Percentiles rank a stretch among this genome's conserved stretches.
phyloP scores from a whole-genome alignment of 2,113 vertebrate genomes.

The Hemiscyllium ocellatum region DNA sequence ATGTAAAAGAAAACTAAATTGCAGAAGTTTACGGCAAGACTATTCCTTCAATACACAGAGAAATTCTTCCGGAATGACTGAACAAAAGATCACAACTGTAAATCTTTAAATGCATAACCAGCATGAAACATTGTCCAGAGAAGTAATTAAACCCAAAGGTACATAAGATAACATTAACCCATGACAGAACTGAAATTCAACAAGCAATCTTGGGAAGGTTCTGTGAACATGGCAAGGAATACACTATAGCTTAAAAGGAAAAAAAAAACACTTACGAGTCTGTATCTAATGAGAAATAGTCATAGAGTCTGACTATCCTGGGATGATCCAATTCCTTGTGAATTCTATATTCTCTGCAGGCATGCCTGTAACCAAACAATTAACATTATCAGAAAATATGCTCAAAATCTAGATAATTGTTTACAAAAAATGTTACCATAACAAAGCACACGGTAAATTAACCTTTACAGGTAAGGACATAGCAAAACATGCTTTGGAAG shows the following conservation, averaged over 20 bases:
- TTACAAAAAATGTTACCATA: not conserved
- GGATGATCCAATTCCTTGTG: conserved; percentile 99
- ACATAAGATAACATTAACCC: not conserved
- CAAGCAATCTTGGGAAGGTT: not conserved
- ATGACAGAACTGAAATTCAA: not conserved
- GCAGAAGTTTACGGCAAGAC: not conserved
- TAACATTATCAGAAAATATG: not conserved
- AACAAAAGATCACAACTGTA: not conserved
- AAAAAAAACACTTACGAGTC: conserved; percentile 80
- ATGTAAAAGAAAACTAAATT: not conserved
- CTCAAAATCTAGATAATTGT: not conserved
- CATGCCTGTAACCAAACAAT: conserved; percentile 67
- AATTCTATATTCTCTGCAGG: conserved; percentile 97
- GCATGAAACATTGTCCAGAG: not conserved
- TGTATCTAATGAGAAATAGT: conserved; percentile 98
- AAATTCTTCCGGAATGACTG: not conserved
- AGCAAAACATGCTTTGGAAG: not conserved
- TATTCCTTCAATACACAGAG: not conserved
- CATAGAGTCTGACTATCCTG: conserved; percentile 97
- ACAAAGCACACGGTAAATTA: not conserved
- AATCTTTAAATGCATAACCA: not conserved
- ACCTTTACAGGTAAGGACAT: not conserved
- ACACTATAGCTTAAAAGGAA: not conserved
- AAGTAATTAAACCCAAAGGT: not conserved
- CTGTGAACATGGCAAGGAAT: not conserved